Base-by-base conservation (phyloP, 2,797 vertebrate species). In the Lutjanus campechanus region DNA sequence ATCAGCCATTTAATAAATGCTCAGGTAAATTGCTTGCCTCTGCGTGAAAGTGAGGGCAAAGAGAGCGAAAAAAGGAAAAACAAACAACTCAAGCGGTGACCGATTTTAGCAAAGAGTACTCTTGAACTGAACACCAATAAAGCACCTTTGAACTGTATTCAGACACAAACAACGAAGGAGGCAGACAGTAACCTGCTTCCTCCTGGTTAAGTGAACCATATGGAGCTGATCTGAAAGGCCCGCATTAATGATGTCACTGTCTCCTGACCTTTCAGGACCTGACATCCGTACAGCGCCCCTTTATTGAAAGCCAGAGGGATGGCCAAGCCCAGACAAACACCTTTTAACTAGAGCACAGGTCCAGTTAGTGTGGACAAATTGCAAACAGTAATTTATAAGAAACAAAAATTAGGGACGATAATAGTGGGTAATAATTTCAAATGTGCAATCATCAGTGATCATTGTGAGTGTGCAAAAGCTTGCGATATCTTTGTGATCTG, bases 211-310 rank as follows among this genome's bases (percentile, higher is more conserved):
- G 77, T 73, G 63, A 91, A 69, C 54, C 92, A 93, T 89, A 92
- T 92, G 92, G 90, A 92, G 72, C 77, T 85, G 89, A 93, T 94
- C 92, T 92, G 84, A 89, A 87, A 60, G 85, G 67, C 69, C 67
- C 17, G 69, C 84, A 93, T 95, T 95, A 93, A 94, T 92, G 84
- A 94, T 89, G 91, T 90, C 91, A 91, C 90, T 85, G 90, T 91
- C 88, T 91, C 88, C 80, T 93, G 93, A 94, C 90, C 87, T 91
- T 87, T 89, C 13, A 4, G 73, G 83, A 77, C 84, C 82, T 74
- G 76, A 89, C 90, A 89, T 91, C 83, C 82, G 82, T 77, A 75
- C 85, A 86, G 86, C 77, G 66, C 74, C 75, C 60, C 70, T 92
- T 92, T 92, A 92, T 86, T 74, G 88, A 83, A 83, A 87, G 83